Percentiles rank a stretch among this genome's conserved stretches.
Conservation (phyloP, 2,113 vertebrate species). For the Onychostruthus taczanowskii region DNA sequence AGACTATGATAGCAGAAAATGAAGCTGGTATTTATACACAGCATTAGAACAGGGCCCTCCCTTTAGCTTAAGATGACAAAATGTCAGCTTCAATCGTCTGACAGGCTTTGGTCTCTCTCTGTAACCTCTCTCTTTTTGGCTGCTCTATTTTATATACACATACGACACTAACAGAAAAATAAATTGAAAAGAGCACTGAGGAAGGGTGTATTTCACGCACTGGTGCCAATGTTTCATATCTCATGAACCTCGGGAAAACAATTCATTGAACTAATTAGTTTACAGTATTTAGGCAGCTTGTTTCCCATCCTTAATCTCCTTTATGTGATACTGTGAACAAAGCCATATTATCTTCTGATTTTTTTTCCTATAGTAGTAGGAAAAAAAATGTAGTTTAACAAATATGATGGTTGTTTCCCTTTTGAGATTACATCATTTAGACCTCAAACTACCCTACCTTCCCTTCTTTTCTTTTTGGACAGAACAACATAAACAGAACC, state of each 20-base stretch:
- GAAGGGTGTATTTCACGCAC: slow-evolving; percentile 80
- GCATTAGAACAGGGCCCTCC: slow-evolving; percentile 34
- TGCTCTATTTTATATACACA: slow-evolving; percentile 44
- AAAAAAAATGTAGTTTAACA: slow-evolving; percentile 76
- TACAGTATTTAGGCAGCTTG: slow-evolving; percentile 84
- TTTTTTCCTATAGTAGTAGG: slow-evolving; percentile 73
- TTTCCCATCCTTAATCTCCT: slow-evolving; percentile 82
- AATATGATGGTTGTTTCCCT: slow-evolving; percentile 64
- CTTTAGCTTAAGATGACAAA: slow-evolving; percentile 57
- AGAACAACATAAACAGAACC: slow-evolving; percentile 46
- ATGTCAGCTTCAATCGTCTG: slow-evolving; percentile 65
- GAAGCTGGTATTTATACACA: slow-evolving; percentile 55
- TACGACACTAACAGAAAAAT: slow-evolving; percentile 79
- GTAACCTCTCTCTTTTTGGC: slow-evolving; percentile 60
- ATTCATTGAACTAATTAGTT: slow-evolving; percentile 84
- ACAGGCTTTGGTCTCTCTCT: slow-evolving; percentile 57
- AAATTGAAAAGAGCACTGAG: slow-evolving; percentile 82
- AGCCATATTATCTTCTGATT: slow-evolving; percentile 76
- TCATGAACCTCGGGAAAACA: slow-evolving; percentile 82
- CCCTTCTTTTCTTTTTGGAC: not conserved
- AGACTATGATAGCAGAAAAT: slow-evolving; percentile 55
- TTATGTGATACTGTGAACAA: slow-evolving; percentile 78
- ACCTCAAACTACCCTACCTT: slow-evolving; percentile 60
- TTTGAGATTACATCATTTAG: slow-evolving; percentile 74
- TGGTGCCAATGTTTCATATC: slow-evolving; percentile 78